Evolutionary conservation across 2,888 invertebrate genomes (phyloP), one percentile per base, ranked within the genome.

Genomic region (Nymphalis polychloros): DNA sequence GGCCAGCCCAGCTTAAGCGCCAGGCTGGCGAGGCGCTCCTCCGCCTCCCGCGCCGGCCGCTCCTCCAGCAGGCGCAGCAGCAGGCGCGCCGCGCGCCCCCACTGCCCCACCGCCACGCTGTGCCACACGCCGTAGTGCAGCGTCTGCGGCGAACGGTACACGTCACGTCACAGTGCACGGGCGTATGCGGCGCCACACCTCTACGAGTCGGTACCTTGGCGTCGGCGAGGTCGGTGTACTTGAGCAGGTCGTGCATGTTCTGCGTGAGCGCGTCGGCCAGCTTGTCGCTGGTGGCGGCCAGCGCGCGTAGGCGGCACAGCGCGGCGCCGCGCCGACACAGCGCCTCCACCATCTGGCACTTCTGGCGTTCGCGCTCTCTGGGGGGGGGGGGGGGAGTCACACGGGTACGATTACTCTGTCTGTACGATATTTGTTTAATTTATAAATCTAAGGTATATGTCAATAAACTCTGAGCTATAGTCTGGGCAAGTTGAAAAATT

Each of bases 331-430:
- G 95, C 72, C 96, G 95, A 48, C 95, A 94, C 62, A 97, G 87
- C 27, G 97, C 96, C 77, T 98, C 98, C 57, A 98, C 87, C 62
- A 98, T 90, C 71, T 95, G 95, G 60, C 92, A 94, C 81, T 96
- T 97, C 82, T 97, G 96, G 80, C 96, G 96, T 73, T 98, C 98
- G 94, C 97, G 97, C 75, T 95, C 94, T 71, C 96, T 96, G 84
- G 0, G 77, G 46, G 48, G 41, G 10, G n/a, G 84, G 0, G 77
- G 46, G 48, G 41, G 10, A 19, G 2, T 7, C 4, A 8, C 2
- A 31, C 48, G 13, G 8, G 46, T 23, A 10, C 8, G 8, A 10
- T 10, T 35, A 35, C 8, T 35, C 27, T 5, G 27, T 31, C 6
- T 31, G 27, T 6, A 31, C 27, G 5, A 27, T 27, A 0, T 27